Conservation (phyloP, 2,888 invertebrate species). For the Conops quadrifasciatus region DNA sequence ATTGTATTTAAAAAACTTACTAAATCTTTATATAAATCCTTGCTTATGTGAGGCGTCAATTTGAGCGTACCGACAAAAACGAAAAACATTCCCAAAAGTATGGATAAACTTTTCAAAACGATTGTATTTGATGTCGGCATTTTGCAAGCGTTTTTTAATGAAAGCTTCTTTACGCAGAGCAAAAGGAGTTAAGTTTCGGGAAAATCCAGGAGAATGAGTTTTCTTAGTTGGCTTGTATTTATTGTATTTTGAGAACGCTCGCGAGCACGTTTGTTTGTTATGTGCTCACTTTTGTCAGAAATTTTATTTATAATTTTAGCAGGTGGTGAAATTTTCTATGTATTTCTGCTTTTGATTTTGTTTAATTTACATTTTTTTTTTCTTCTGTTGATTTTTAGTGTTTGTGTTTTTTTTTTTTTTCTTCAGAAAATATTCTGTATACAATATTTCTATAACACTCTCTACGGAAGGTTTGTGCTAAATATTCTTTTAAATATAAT, state of each 20-base stretch:
- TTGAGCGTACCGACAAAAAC: constrained; percentile 94
- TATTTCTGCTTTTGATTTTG: background rate
- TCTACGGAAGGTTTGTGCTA: background rate
- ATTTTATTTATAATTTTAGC: constrained; percentile 15
- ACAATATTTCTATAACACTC: constrained; percentile 35
- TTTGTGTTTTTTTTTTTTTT: constrained; percentile 8
- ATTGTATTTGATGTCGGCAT: constrained; percentile 70
- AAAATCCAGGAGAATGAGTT: no score
- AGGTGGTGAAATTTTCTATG: constrained; percentile 20
- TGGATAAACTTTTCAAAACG: constrained; percentile 88
- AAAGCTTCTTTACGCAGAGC: background rate
- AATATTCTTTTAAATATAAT: constrained; percentile 18
- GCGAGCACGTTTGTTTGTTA: constrained; percentile 11
- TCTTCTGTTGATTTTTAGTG: constrained; percentile 1
- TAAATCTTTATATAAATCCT: constrained; percentile 96
- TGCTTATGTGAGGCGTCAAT: constrained; percentile 88
- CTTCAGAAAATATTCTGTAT: constrained; percentile 4
- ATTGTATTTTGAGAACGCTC: background rate
- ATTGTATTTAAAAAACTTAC: constrained; percentile 69
- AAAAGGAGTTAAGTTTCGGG: background rate
- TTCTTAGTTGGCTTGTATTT: no score
- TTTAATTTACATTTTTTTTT: constrained; percentile 19
- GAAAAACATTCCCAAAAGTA: constrained; percentile 92
- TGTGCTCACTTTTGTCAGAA: background rate
- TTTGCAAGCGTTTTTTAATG: constrained; percentile 42